phyloP scores from a whole-genome alignment of 2,113 vertebrate species.

The Coreoperca whiteheadi region DNA sequence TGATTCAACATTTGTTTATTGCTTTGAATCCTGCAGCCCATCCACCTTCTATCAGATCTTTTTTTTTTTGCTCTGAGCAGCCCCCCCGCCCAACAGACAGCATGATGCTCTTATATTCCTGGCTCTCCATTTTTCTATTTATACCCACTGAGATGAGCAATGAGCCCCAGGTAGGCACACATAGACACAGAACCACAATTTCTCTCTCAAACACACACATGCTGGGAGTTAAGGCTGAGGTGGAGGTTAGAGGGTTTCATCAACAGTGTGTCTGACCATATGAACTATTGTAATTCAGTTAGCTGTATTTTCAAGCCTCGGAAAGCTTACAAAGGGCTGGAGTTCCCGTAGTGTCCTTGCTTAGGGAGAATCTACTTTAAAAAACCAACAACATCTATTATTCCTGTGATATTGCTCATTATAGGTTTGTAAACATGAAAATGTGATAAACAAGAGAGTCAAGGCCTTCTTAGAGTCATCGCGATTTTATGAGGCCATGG shows the following conservation, averaged over 20 bases:
- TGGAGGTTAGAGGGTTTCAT: slow-evolving; percentile 67
- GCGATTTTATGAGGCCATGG: not conserved
- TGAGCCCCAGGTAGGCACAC: slow-evolving; percentile 65
- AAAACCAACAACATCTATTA: slow-evolving; percentile 18
- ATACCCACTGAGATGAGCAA: slow-evolving; percentile 77
- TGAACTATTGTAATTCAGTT: slow-evolving; percentile 67
- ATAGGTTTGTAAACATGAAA: slow-evolving; percentile 18
- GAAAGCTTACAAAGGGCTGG: slow-evolving; percentile 26
- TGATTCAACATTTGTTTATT: slow-evolving; percentile 22
- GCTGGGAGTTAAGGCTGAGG: slow-evolving; percentile 45
- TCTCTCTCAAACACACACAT: slow-evolving; percentile 25
- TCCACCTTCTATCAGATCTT: slow-evolving; percentile 49
- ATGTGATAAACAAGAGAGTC: slow-evolving; percentile 9
- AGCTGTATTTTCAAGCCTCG: slow-evolving; percentile 45
- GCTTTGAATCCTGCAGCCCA: slow-evolving; percentile 28
- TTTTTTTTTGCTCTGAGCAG: slow-evolving; percentile 32
- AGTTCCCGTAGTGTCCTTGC: slow-evolving; percentile 49
- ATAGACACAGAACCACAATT: slow-evolving; percentile 54
- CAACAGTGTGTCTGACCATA: slow-evolving; percentile 61
- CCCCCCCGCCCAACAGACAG: slow-evolving; percentile 53
- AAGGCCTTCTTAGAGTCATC: not conserved
- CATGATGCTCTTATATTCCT: slow-evolving; percentile 68
- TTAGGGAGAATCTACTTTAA: slow-evolving; percentile 24
- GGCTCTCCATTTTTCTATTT: slow-evolving; percentile 74
- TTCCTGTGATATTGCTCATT: slow-evolving; percentile 4